Conservation (phyloP, 2,888 invertebrate species). For the Drosophila kuntzei region DNA sequence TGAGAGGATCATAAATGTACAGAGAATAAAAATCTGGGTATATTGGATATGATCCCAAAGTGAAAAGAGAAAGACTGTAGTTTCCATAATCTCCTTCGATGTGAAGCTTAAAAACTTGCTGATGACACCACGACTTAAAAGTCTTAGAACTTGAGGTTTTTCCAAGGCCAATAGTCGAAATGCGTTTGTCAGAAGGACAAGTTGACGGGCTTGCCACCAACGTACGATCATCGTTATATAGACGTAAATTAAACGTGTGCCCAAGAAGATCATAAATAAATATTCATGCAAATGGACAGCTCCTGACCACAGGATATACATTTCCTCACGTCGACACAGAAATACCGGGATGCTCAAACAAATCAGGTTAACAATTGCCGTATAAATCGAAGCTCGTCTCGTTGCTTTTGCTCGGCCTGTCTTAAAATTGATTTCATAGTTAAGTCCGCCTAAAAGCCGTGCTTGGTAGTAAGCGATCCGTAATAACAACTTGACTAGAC, state of each 20-base stretch:
- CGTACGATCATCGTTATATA: background rate
- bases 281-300: background rate
- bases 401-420: background rate
- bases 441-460: conserved; percentile 2
- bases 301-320: background rate
- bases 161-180: background rate
- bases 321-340: background rate
- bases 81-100: background rate
- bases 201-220: background rate
- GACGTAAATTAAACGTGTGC: background rate
- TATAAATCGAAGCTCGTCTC: background rate
- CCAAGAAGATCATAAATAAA: background rate
- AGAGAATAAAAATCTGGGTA: background rate
- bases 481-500: conserved; percentile 3
- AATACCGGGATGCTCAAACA: background rate
- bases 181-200: background rate
- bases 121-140: background rate
- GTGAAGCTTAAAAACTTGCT: background rate
- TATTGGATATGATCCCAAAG: background rate
- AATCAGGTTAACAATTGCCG: background rate
- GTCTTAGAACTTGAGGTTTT: background rate
- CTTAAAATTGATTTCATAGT: conserved; percentile 7
- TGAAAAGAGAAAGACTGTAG: background rate
- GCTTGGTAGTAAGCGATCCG: conserved; percentile 11
- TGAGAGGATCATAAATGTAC: background rate